Percentiles rank a stretch among this genome's conserved stretches.
phyloP scores from a whole-genome alignment of 2,888 invertebrate genomes.

The Lasioglossum malachurum region DNA sequence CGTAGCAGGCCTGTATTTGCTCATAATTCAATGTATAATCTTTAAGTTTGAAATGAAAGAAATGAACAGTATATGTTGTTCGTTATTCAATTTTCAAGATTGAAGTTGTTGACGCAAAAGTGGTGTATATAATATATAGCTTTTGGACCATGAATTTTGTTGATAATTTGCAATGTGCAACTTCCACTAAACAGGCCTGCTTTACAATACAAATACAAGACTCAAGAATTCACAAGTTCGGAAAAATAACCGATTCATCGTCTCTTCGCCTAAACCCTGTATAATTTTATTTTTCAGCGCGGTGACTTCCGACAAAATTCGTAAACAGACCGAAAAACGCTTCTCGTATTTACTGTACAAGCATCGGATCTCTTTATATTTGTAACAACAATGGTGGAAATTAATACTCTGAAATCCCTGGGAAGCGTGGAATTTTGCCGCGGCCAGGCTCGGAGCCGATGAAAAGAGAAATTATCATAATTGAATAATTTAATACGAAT shows the following conservation, averaged over 20 bases:
- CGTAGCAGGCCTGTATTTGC: background rate
- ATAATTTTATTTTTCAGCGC: background rate
- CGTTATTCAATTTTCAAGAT: background rate
- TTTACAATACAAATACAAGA: background rate
- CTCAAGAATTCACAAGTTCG: background rate
- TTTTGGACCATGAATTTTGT: background rate
- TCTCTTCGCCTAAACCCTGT: background rate
- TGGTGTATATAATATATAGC: too few relatives aligned
- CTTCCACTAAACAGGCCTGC: background rate
- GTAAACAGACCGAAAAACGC: background rate
- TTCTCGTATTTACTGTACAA: conserved; percentile 3
- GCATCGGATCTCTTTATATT: background rate
- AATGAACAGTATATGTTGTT: background rate
- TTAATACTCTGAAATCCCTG: conserved; percentile 11
- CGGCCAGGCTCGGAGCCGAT: background rate
- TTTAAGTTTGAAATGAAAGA: background rate
- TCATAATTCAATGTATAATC: background rate
- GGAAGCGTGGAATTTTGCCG: conserved; percentile 24
- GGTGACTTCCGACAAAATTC: background rate
- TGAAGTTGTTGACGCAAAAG: background rate
- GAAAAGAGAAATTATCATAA: conserved; percentile 33
- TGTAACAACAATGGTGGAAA: conserved; percentile 6
- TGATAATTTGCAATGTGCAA: background rate
- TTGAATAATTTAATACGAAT: conserved; percentile 31
- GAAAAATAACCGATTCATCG: background rate